phyloP scores from a whole-genome alignment of 2,113 vertebrate species.

The Axis porcinus region DNA sequence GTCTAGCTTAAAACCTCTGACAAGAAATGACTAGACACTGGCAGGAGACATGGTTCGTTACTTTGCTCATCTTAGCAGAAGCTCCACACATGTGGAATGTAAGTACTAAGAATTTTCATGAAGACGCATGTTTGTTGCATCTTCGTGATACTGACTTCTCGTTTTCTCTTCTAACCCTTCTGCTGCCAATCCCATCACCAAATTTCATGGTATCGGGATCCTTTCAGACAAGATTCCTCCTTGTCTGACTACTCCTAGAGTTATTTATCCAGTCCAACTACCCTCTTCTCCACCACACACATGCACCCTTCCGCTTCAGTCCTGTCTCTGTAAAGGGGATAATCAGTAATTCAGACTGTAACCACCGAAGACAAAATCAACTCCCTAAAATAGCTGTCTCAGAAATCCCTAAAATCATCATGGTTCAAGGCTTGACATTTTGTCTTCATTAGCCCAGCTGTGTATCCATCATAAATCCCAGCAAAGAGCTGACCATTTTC shows the following conservation, averaged over 20 bases:
- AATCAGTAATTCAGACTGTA: not conserved
- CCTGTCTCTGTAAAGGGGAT: not conserved
- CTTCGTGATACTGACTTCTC: not conserved
- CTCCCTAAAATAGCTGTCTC: not conserved
- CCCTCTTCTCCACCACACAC: not conserved
- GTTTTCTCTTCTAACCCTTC: not conserved
- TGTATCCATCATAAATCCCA: conserved; percentile 53
- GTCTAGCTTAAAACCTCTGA: not conserved
- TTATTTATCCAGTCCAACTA: not conserved
- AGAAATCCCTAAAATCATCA: conserved; percentile 33
- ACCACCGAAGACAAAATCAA: not conserved
- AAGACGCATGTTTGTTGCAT: not conserved
- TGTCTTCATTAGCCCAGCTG: conserved; percentile 29
- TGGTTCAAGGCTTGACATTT: conserved; percentile 23
- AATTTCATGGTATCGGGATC: not conserved
- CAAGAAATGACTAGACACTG: not conserved
- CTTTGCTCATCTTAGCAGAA: not conserved
- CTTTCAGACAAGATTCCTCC: not conserved
- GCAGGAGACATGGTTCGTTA: not conserved
- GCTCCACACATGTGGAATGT: fast-evolving
- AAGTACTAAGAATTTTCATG: not conserved
- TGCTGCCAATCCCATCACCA: not conserved
- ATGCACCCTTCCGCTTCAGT: not conserved
- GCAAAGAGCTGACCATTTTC: conserved; percentile 37
- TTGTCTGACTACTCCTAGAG: not conserved